These are phyloP conservation scores for Drosophila prosaltans DNA, from an alignment of 1,140 invertebrate genomes.

Conservation along the genomic window DNA sequence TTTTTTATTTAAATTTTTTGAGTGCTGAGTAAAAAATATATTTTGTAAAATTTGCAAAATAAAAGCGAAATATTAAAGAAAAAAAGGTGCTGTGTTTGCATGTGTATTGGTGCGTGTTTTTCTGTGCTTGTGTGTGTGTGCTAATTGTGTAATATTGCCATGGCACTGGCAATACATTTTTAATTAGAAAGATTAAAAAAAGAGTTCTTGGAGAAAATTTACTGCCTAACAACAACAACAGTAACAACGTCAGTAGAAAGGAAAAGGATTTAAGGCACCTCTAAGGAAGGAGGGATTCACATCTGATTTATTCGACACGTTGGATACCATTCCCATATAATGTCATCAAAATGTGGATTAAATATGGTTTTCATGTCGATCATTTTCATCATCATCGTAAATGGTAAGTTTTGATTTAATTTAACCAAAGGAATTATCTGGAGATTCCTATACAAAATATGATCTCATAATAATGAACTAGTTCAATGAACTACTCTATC, in stretches of 20 bases:
- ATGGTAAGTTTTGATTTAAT: constrained; percentile 55
- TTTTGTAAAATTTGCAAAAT: neutral
- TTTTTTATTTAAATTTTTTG: neutral
- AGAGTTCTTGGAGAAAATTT: neutral
- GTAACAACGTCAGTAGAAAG: neutral
- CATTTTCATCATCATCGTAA: constrained; percentile 83
- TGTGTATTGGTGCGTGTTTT: neutral
- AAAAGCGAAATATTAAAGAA: neutral
- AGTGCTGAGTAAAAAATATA: neutral
- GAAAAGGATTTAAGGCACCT: constrained; percentile 5
- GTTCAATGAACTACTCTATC: too few relatives aligned
- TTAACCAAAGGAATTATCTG: too few relatives aligned
- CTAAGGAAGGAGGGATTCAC: constrained; percentile 31
- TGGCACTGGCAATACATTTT: constrained; percentile 3
- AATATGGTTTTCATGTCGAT: constrained; percentile 82
- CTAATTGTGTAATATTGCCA: constrained; percentile 9
- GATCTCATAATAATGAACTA: too few relatives aligned
- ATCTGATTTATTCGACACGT: constrained; percentile 53
- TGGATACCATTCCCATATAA: constrained; percentile 76
- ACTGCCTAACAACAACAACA: neutral
- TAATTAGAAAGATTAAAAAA: neutral
- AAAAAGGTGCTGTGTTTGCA: neutral
- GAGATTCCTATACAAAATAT: too few relatives aligned
- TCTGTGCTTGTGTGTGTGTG: neutral
- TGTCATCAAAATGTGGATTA: constrained; percentile 83